phyloP scores from a whole-genome alignment of 1,140 invertebrate genomes.

The Hycleus phaleratus region DNA sequence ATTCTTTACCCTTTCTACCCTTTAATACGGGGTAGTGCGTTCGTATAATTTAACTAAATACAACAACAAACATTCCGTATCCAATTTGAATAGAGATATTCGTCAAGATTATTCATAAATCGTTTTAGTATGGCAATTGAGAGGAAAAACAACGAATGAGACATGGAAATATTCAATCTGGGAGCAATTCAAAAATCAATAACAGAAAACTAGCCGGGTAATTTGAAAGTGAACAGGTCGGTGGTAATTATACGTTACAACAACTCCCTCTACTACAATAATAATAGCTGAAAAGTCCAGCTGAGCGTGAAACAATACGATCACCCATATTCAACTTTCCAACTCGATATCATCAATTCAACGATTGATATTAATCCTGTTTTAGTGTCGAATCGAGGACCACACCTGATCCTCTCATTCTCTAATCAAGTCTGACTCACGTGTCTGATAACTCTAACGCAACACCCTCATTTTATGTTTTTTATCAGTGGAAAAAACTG shows the following conservation, averaged over 20 bases:
- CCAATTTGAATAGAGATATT: constrained; percentile 12
- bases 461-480: constrained; percentile 4
- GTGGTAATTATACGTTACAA: constrained; percentile 30
- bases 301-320: constrained; percentile 33
- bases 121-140: no score
- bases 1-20: constrained; percentile 1
- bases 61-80: constrained; percentile 18
- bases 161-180: neutral
- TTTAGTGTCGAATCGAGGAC: constrained; percentile 8
- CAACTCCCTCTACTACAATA: constrained; percentile 23
- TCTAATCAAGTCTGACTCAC: constrained; percentile 8
- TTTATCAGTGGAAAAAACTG: constrained; percentile 7
- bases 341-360: constrained; percentile 14
- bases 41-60: constrained; percentile 20
- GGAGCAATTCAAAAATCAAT: constrained; percentile 15
- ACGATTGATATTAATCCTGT: constrained; percentile 23
- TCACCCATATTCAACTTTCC: constrained; percentile 13
- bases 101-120: neutral
- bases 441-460: constrained; percentile 10
- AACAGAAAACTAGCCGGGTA: constrained; percentile 4
- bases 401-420: constrained; percentile 23
- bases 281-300: constrained; percentile 26
- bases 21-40: constrained; percentile 17
- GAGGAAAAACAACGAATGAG: neutral
- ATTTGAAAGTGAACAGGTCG: constrained; percentile 21